phyloP scores from a whole-genome alignment of 2,888 invertebrate genomes.

The Lasius platythorax region DNA sequence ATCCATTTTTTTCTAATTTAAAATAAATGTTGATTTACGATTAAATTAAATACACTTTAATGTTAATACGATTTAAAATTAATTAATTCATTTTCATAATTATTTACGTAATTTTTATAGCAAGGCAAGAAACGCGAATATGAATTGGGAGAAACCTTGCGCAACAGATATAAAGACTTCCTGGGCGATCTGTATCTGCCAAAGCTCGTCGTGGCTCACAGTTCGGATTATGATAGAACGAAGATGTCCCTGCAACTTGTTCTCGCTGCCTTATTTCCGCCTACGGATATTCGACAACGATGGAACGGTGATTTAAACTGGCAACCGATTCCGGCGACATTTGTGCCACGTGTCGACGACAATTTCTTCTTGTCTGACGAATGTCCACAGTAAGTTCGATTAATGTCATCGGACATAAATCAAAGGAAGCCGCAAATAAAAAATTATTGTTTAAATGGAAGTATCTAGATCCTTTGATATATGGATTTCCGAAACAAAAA shows the following conservation, averaged over 20 bases:
- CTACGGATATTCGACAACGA: constrained; percentile 86
- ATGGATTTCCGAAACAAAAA: neutral
- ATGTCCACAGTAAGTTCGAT: constrained; percentile 73
- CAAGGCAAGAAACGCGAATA: constrained; percentile 87
- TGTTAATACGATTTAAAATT: neutral
- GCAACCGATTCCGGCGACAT: constrained; percentile 89
- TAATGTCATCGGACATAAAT: neutral
- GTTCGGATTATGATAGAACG: constrained; percentile 91
- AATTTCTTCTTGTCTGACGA: constrained; percentile 70
- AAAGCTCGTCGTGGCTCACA: constrained; percentile 84
- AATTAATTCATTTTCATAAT: neutral
- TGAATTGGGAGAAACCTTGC: constrained; percentile 86
- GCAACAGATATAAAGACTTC: constrained; percentile 85
- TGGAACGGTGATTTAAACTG: constrained; percentile 89
- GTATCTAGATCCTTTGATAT: neutral
- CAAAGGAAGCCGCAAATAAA: neutral
- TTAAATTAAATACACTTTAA: neutral
- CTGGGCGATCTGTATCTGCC: constrained; percentile 86
- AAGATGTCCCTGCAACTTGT: constrained; percentile 91
- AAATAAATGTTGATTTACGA: neutral
- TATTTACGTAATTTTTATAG: constrained; percentile 80
- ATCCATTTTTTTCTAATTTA: neutral
- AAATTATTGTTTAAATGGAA: neutral
- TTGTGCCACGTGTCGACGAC: constrained; percentile 63
- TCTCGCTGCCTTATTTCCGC: constrained; percentile 90